Evolutionary conservation across 2,797 vertebrate genomes (phyloP), one percentile per base, ranked within the genome.

Genomic region (Argya squamiceps): DNA sequence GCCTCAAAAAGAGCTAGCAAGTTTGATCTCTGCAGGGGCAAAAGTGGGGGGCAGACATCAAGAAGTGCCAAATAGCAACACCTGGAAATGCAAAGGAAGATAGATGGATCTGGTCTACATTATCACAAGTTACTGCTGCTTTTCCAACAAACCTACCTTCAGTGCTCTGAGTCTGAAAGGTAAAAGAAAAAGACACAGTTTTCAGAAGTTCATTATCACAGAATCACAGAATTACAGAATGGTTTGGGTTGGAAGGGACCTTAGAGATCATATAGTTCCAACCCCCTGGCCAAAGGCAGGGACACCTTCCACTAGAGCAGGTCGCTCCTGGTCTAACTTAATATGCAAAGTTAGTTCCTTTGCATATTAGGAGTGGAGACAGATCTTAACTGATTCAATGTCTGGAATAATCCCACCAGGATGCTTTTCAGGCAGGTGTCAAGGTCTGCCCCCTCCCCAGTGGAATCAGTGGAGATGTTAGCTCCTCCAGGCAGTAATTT

Each of bases 401-500:
- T 50, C 75, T 84, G 49, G 56, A 90, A 74, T 67, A 74, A 80
- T 52, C 44, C 37, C 34, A 63, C 19, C 36, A 77, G 34, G 21
- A 23, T 16, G 43, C 15, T 14, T 41, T 60, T 70, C 49, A 46
- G 20, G 22, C 39, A 29, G 43, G 21, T 62, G 43, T 43, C 0
- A 0, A 62, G 15, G 29, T 36, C 27, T 59, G 20, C 5, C 15
- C 19, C 6, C 1, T 4, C 17, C 3, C 15, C 34, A 41, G 21
- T 27, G 74, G 44, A 47, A 19, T 23, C 50, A 76, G 9, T 34
- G 46, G 67, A 73, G 41, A 18, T 0, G 3, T 30, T 18, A 53
- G 18, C 30, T 93, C 20, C 20, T 37, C 9, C 69, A 73, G 59
- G 11, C 26, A 39, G 37, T 21, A 41, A 78, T 32, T 82, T 53